Evolutionary conservation across 2,888 invertebrate species (phyloP), one percentile per base, ranked within the genome.

Genomic region (Aporophyla lueneburgensis): DNA sequence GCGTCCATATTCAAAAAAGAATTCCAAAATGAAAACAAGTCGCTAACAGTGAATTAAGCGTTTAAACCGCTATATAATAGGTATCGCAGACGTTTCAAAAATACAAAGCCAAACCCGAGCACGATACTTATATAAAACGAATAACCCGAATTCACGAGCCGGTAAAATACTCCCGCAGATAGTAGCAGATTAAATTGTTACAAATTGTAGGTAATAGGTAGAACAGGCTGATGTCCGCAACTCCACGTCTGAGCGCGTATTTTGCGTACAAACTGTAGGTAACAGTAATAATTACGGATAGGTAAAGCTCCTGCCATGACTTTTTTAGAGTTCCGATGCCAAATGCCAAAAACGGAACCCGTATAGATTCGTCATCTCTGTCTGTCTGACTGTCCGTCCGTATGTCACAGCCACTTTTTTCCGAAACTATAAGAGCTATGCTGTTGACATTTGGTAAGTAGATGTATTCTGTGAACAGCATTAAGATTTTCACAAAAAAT

Each of bases 201-300:
- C 90, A 90, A 92, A 92, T 91, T 91, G 88, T 89, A 91, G n/a
- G n/a, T n/a, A n/a, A n/a, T n/a, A n/a, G n/a, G n/a, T n/a, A n/a
- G n/a, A n/a, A n/a, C n/a, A n/a, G n/a, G n/a, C n/a, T n/a, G n/a
- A n/a, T n/a, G n/a, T n/a, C n/a, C n/a, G 33, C 33, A 33, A 33
- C 33, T 33, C 33, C 33, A 33, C 33, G 33, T 33, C 33, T 33
- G 33, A 33, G 33, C 33, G 33, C 33, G 33, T 33, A 33, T 33
- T 33, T 33, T 33, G 33, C 33, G 33, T 33, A 33, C 33, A 33
- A 33, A 33, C 33, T 33, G 33, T 33, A 2, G 91, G 92, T 91
- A 89, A 87, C 88, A 88, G 87, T 89, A 92, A 92, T 93, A 92
- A 92, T 93, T 90, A 91, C 89, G 87, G 89, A 88, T 91, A 89